These are phyloP conservation scores for Plecotus auritus DNA, from an alignment of 2,113 vertebrate species.

Conservation along the genomic window DNA sequence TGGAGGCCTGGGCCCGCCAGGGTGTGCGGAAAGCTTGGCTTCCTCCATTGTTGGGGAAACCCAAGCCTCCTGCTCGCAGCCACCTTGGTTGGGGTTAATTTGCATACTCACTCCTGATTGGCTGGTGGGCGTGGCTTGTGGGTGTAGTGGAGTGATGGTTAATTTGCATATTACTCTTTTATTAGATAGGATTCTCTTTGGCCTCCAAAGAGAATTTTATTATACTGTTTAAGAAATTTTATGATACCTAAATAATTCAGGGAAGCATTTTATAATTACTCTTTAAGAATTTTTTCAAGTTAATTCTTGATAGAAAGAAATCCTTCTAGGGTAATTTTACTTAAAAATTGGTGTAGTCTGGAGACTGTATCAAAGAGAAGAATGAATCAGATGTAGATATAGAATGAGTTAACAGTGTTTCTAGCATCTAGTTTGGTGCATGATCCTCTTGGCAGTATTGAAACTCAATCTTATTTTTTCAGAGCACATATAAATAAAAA, in stretches of 20 bases:
- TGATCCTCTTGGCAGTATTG: neutral
- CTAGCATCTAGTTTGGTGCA: slow-evolving; percentile 4
- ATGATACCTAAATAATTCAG: neutral
- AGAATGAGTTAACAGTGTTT: neutral
- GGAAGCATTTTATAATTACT: slow-evolving; percentile 15
- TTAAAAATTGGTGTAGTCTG: neutral
- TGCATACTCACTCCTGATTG: too few species aligned
- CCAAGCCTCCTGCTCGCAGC: too few species aligned
- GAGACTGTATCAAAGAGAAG: neutral
- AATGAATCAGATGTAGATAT: neutral
- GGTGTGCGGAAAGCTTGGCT: too few species aligned
- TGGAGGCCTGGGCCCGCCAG: too few species aligned
- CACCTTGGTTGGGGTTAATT: too few species aligned
- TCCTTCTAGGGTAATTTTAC: neutral
- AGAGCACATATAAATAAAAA: slow-evolving; percentile 40
- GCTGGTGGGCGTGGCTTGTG: too few species aligned
- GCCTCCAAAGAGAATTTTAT: neutral
- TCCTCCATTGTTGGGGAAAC: too few species aligned
- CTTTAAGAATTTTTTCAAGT: neutral
- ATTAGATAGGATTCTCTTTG: slow-evolving; percentile 32
- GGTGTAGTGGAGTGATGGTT: too few species aligned
- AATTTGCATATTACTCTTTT: too few species aligned
- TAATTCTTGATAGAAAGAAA: neutral
- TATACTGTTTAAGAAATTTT: slow-evolving; percentile 17
- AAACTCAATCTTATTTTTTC: slow-evolving; percentile 37